Base-by-base conservation (phyloP, 2,113 vertebrate genomes). In the Nansenia antarctica region DNA sequence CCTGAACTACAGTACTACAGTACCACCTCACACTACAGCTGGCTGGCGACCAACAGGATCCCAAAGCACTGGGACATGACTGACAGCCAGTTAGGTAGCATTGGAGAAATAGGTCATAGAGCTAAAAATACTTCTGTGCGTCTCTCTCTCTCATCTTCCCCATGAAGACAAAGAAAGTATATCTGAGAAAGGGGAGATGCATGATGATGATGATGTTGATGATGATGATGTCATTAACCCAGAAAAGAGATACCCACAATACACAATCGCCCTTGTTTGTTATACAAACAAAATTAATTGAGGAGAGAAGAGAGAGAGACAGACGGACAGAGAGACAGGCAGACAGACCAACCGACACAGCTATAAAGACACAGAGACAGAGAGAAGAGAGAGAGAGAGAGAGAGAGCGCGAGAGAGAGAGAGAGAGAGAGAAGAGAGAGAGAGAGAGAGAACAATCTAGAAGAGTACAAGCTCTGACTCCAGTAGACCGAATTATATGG, bases 91-190 rank as follows among this genome's bases (percentile, higher is more conserved):
- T 90, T 88, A 90, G 89, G 89, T 90, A 91, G 91, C 85, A 88
- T 87, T 90, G 84, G 85, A 92, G 90, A 93, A 93, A 92, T 92
- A 89, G 91, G 92, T 92, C 92, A 92, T 83, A 85, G 81, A 88
- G 88, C 90, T 93, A 93, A 91, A 92, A 93, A 93, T 93, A 93
- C 88, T 83, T 89, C 80, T 84, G 76, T 84, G 76, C 89, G 77
- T 76, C 73, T 76, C 73, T 79, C 30, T 49, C 54, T 57, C 69
- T 78, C 74, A 32, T 81, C 65, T 82, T 83, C 82, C 82, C 62
- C 78, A 77, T 78, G 78, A 65, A 81, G 62, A 76, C 62, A 74
- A 84, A 86, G 60, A 68, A 76, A 83, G 84, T 85, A 83, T 85
- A 77, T 87, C 82, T 82, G 31, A 84, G 83, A 79, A 84, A 74